Evolutionary conservation across 2,113 vertebrate genomes (phyloP).

Genomic region (Paedocypris sp.): DNA sequence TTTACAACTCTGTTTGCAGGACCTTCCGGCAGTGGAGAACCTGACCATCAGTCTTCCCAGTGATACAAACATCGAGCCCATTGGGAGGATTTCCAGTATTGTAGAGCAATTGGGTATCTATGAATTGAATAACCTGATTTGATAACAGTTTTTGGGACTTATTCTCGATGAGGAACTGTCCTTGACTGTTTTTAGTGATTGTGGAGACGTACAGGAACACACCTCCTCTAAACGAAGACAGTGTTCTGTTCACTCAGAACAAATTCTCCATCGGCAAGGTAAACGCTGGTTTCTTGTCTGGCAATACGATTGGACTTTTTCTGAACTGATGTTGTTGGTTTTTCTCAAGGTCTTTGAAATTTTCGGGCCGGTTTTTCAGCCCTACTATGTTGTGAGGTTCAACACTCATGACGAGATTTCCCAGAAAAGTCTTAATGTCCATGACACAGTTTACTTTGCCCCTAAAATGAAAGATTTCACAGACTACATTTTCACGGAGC

Average conservation of each 20-base stretch:
- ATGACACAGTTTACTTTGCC: constrained; percentile 73
- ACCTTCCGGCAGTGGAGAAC: constrained; percentile 31
- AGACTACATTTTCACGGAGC: constrained; percentile 79
- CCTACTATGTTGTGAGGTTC: constrained; percentile 81
- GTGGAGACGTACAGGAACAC: constrained; percentile 28
- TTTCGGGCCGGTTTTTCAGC: constrained; percentile 85
- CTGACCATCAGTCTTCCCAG: constrained; percentile 25
- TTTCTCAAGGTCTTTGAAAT: constrained; percentile 81
- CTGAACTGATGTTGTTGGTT: background rate
- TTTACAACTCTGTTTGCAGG: constrained; percentile 8
- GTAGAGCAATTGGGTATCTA: constrained; percentile 29
- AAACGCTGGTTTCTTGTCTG: too few relatives aligned
- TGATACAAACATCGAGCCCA: constrained; percentile 11
- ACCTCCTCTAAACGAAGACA: constrained; percentile 27
- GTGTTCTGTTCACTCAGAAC: constrained; percentile 26
- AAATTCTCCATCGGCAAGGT: constrained; percentile 28
- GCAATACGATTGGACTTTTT: too few relatives aligned
- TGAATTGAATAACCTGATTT: background rate
- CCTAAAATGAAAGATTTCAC: constrained; percentile 80
- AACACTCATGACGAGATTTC: constrained; percentile 73
- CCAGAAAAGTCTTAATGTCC: constrained; percentile 63
- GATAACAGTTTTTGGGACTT: background rate
- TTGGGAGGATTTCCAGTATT: constrained; percentile 29
- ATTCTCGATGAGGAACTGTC: too few relatives aligned
- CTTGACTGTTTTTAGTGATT: constrained; percentile 21